Conservation (phyloP, 2,888 invertebrate species). For the Omphaloscelis lunosa region DNA sequence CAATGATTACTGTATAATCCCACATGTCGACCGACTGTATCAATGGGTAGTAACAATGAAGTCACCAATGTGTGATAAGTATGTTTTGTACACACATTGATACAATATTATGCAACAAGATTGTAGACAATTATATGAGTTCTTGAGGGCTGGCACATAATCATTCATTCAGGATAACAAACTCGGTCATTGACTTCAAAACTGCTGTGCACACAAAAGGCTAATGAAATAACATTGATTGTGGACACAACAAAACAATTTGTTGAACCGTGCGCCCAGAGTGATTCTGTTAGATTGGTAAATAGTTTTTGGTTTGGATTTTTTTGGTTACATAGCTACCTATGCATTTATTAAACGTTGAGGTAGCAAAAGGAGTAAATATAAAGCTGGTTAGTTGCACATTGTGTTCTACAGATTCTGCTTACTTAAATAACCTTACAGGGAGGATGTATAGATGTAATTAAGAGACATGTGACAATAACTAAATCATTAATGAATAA, state of each 20-base stretch:
- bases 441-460: too few relatives aligned
- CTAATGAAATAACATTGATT: constrained; percentile 39
- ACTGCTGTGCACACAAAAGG: constrained; percentile 32
- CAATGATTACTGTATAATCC: too few relatives aligned
- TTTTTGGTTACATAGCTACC: not conserved
- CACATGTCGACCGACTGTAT: too few relatives aligned
- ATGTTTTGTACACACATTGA: not conserved
- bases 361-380: too few relatives aligned
- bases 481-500: too few relatives aligned
- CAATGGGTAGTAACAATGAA: not conserved
- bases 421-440: not conserved
- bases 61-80: not conserved
- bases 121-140: not conserved
- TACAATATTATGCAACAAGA: not conserved
- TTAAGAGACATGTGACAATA: too few relatives aligned
- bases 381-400: too few relatives aligned
- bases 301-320: not conserved
- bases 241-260: constrained; percentile 38
- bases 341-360: too few relatives aligned
- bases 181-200: constrained; percentile 24
- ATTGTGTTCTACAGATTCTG: not conserved
- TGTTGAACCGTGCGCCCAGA: constrained; percentile 7
- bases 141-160: not conserved
- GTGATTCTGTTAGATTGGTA: constrained; percentile 9
- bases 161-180: constrained; percentile 7